These are phyloP conservation scores for Psettodes erumei DNA, from an alignment of 2,113 vertebrate species.

Conservation along the genomic window DNA sequence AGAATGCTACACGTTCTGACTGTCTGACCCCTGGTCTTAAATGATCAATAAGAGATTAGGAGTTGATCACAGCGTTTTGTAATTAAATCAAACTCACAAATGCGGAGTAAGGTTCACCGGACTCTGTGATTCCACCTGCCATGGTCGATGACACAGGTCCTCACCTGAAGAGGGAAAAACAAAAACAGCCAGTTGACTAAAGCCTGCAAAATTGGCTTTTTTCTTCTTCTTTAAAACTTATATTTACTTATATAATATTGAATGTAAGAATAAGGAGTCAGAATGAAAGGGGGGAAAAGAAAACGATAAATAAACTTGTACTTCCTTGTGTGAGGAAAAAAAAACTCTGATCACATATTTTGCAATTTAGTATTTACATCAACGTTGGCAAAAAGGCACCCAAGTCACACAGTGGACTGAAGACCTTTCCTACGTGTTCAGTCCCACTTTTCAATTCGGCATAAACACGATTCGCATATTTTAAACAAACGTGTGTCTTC, in stretches of 20 bases:
- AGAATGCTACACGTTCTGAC: not conserved
- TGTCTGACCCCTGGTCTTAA: not conserved
- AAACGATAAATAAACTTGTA: too few relatives aligned
- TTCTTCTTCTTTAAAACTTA: not conserved
- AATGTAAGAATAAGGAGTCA: not conserved
- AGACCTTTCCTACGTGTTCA: not conserved
- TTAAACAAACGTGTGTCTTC: too few relatives aligned
- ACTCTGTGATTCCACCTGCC: conserved; percentile 95
- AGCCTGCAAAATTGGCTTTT: not conserved
- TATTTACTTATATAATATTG: too few relatives aligned
- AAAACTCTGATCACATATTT: not conserved
- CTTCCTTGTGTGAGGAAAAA: not conserved
- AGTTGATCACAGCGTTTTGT: not conserved
- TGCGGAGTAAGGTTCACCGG: conserved; percentile 94
- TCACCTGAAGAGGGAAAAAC: conserved; percentile 32
- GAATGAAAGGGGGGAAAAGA: too few relatives aligned
- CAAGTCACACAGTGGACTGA: accelerated
- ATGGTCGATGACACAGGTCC: conserved; percentile 70
- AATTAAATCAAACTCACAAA: conserved; percentile 92
- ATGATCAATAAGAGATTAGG: not conserved
- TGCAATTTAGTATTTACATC: not conserved
- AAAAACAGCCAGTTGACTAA: not conserved
- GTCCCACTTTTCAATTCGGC: not conserved
- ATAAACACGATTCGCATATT: not conserved
- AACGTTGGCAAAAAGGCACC: too few relatives aligned